Evolutionary conservation across 2,888 invertebrate species (phyloP).

Genomic region (Brachyptera putata): DNA sequence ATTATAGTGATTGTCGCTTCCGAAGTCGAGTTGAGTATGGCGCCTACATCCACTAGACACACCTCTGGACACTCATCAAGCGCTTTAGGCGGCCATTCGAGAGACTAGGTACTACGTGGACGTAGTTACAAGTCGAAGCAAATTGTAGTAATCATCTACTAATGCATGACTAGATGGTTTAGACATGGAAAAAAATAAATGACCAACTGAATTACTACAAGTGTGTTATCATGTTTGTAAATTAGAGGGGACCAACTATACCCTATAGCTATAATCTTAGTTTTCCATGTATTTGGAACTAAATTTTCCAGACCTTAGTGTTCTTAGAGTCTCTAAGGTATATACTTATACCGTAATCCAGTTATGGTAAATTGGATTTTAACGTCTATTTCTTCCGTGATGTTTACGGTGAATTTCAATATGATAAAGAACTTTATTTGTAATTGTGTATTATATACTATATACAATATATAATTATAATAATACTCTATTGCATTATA

Average conservation of each 20-base stretch:
- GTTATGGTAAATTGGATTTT: slow-evolving; percentile 22
- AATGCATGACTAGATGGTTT: slow-evolving; percentile 23
- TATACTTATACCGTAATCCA: slow-evolving; percentile 21
- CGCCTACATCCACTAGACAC: background rate
- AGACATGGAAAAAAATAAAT: slow-evolving; percentile 20
- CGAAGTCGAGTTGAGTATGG: slow-evolving; percentile 18
- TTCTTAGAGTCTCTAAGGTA: slow-evolving; percentile 11
- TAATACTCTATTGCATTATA: slow-evolving; percentile 1
- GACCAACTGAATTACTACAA: slow-evolving; percentile 22
- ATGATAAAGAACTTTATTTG: slow-evolving; percentile 12
- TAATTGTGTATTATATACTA: no score
- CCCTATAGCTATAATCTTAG: slow-evolving; percentile 20
- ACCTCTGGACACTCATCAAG: slow-evolving; percentile 7
- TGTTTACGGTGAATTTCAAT: slow-evolving; percentile 16
- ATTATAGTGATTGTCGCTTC: slow-evolving; percentile 28
- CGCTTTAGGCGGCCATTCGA: slow-evolving; percentile 11
- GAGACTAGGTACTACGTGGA: slow-evolving; percentile 16
- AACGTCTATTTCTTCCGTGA: slow-evolving; percentile 10
- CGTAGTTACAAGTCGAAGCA: slow-evolving; percentile 17
- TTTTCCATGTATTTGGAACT: slow-evolving; percentile 19
- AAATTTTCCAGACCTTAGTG: slow-evolving; percentile 17
- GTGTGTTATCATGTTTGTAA: slow-evolving; percentile 18
- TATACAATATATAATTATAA: slow-evolving; percentile 9
- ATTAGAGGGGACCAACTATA: slow-evolving; percentile 18
- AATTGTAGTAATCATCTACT: slow-evolving; percentile 25